phyloP scores from a whole-genome alignment of 1,140 invertebrate species.

The Bombus confusus region DNA sequence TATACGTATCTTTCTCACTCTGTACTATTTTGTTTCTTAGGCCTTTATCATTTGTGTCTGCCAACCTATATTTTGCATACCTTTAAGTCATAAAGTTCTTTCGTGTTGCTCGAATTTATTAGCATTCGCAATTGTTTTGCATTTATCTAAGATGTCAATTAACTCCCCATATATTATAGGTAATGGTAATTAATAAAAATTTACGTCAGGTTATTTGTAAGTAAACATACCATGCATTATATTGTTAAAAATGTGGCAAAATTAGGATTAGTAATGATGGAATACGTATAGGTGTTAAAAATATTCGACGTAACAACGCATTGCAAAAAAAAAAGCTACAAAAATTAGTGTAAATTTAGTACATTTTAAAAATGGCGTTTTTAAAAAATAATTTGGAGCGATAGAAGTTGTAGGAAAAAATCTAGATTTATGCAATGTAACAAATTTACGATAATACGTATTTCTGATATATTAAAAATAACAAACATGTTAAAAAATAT shows the following conservation, averaged over 20 bases:
- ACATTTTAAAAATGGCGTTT: background rate
- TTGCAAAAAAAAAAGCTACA: background rate
- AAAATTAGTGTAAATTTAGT: background rate
- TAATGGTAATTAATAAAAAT: background rate
- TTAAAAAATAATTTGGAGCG: background rate
- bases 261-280: background rate
- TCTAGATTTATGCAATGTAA: background rate
- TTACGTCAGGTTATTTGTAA: background rate
- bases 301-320: background rate
- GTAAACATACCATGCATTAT: background rate
- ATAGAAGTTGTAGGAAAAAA: background rate
- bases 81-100: background rate
- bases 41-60: background rate
- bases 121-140: background rate
- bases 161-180: background rate
- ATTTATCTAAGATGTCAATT: background rate
- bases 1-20: background rate
- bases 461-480: background rate
- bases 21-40: slow-evolving; percentile 2
- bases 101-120: background rate
- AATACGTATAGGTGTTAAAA: too few relatives aligned
- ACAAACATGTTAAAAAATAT: background rate
- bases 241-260: background rate
- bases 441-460: background rate
- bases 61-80: background rate